A percentile compares a stretch with the other conserved stretches of the same genome.
These are phyloP conservation scores for Aquatica leii DNA, from an alignment of 2,888 invertebrate species.

Conservation along the genomic window DNA sequence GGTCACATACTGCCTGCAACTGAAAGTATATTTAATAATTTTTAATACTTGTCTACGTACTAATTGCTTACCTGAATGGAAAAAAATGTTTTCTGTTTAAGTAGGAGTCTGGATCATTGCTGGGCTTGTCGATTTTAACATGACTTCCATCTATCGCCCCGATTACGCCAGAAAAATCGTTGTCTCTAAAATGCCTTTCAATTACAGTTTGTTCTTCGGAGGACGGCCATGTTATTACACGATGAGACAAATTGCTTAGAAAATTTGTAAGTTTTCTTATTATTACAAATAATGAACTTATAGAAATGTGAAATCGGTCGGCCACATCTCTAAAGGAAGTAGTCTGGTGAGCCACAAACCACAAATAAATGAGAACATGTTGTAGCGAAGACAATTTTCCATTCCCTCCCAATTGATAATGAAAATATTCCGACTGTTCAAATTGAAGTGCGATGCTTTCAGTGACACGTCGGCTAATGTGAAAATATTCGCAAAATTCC, in stretches of 20 bases:
- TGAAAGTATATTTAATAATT: background rate
- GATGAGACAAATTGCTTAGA: conserved; percentile 3
- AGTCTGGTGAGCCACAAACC: background rate
- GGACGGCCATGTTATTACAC: conserved; percentile 8
- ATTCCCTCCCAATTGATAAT: too few species aligned
- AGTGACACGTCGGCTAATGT: too few species aligned
- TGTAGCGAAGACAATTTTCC: too few species aligned
- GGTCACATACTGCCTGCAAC: background rate
- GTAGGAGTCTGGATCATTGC: conserved; percentile 7
- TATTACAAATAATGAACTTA: conserved; percentile 22
- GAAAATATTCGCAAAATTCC: too few species aligned
- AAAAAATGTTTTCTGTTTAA: conserved; percentile 25
- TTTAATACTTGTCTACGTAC: background rate
- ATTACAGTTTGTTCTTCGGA: background rate
- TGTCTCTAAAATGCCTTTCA: background rate
- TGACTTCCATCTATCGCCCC: conserved; percentile 14
- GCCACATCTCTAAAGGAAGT: background rate
- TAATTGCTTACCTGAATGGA: conserved; percentile 19
- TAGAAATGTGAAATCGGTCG: conserved; percentile 21
- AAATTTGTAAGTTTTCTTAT: conserved; percentile 4
- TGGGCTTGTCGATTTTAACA: background rate
- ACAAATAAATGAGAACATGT: too few species aligned
- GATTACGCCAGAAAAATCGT: background rate
- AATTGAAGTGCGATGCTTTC: too few species aligned
- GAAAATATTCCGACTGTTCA: too few species aligned